These are phyloP conservation scores for Fulmarus glacialis DNA, from an alignment of 2,113 vertebrate genomes.

Conservation along the genomic window DNA sequence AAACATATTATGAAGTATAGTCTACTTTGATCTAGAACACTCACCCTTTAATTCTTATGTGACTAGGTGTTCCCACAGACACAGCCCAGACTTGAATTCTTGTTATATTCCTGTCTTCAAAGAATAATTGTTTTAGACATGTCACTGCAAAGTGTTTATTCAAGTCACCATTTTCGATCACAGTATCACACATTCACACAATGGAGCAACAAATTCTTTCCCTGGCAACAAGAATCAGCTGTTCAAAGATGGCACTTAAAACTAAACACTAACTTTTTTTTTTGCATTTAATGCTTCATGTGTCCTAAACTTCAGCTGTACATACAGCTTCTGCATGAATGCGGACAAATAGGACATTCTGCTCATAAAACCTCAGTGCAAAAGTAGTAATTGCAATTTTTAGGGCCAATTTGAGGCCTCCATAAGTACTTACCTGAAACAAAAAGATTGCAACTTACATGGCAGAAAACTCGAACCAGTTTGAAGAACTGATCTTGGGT, in stretches of 20 bases:
- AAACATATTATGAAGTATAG: background rate
- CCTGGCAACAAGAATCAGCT: background rate
- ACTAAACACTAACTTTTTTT: background rate
- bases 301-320: background rate
- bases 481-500: background rate
- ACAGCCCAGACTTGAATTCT: background rate
- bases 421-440: background rate
- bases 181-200: background rate
- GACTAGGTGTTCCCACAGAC: conserved; percentile 9
- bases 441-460: background rate
- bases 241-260: background rate
- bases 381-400: background rate
- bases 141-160: background rate
- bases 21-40: background rate
- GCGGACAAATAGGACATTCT: background rate
- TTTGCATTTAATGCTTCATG: accelerated
- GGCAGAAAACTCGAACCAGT: background rate
- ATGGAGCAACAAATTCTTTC: background rate
- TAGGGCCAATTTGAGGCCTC: background rate
- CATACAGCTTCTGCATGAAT: background rate
- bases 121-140: background rate
- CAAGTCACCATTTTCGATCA: background rate
- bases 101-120: background rate
- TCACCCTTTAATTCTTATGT: background rate
- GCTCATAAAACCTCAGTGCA: background rate